Evolutionary conservation across 2,888 invertebrate species (phyloP).

Genomic region (Oscheius sp.): DNA sequence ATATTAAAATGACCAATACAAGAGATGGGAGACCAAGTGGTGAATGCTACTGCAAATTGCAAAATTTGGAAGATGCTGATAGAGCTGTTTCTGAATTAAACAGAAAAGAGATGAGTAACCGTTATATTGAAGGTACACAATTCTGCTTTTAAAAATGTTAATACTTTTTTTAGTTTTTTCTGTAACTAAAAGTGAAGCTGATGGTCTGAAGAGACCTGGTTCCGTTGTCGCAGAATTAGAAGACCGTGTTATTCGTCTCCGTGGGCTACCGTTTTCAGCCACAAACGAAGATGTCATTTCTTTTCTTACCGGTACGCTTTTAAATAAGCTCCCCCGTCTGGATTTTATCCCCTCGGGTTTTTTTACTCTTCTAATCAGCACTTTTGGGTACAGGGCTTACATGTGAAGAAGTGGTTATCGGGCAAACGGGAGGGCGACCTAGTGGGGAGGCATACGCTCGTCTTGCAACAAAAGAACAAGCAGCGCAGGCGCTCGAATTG

Average conservation of each 20-base stretch:
- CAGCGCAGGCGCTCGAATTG: conserved; percentile 62
- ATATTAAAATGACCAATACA: conserved; percentile 28
- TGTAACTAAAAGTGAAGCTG: conserved; percentile 25
- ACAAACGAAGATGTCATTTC: conserved; percentile 56
- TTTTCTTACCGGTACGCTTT: conserved; percentile 59
- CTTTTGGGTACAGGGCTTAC: conserved; percentile 56
- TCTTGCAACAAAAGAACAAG: conserved; percentile 58
- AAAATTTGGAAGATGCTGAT: conserved; percentile 45
- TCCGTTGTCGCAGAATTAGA: conserved; percentile 19
- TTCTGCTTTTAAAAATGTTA: background rate
- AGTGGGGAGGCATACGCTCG: conserved; percentile 69
- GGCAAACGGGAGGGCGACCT: conserved; percentile 67
- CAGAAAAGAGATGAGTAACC: conserved; percentile 57
- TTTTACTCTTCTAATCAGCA: conserved; percentile 9
- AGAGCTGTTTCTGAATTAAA: conserved; percentile 54
- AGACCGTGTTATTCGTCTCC: conserved; percentile 51
- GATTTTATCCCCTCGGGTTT: conserved; percentile 12
- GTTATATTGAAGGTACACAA: conserved; percentile 71
- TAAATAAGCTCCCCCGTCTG: conserved; percentile 1
- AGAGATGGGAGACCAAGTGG: conserved; percentile 64
- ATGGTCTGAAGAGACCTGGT: conserved; percentile 21
- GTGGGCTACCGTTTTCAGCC: conserved; percentile 66
- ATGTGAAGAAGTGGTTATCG: conserved; percentile 67
- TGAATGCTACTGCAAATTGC: conserved; percentile 63
- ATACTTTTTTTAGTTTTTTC: conserved; percentile 46